Evolutionary conservation across 2,113 vertebrate genomes (phyloP), one percentile per base, ranked within the genome.

Genomic region (Odontesthes bonariensis): DNA sequence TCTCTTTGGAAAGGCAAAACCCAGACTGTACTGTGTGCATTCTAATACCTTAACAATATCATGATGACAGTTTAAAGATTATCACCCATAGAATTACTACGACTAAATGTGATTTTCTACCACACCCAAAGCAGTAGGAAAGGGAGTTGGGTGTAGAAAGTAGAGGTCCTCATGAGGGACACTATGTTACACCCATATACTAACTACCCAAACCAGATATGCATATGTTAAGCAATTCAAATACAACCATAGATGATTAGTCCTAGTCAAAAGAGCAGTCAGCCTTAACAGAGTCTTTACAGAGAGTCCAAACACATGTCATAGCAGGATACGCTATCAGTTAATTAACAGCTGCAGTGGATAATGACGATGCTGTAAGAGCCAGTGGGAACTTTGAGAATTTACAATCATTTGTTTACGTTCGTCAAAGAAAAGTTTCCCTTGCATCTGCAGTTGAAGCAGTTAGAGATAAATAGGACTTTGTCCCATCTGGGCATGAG

Each of bases 341-440:
- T 46, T 62, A 44, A 46, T 62, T 46, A 60, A 23, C 59, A 62
- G 40, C 40, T 31, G 59, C 14, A 22, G 59, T 11, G 16, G 40
- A 22, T 46, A 62, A 27, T 46, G 35, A 20, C 35, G 27, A 62
- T 16, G 11, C 10, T 20, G 9, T n/a, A 8, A 51, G 23, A 47
- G 8, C 14, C 60, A 63, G 22, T 32, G 22, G 17, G 6, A 44
- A 46, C 22, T 62, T 20, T 7, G 13, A 61, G 22, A 61, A 44
- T 17, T 3, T 49, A 46, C 59, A 31, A 44, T 16, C 16, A 27
- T 62, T 40, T 44, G 16, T 62, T 62, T 22, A 19, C 40, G 44
- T 62, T 62, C 40, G 27, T 62, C 14, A 62, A 42, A 14, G 12
- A 16, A 1, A 47, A 49, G 19, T 8, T 49, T 49, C 17, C 19